phyloP scores from a whole-genome alignment of 1,140 invertebrate genomes.

The Drosophila orosa region DNA sequence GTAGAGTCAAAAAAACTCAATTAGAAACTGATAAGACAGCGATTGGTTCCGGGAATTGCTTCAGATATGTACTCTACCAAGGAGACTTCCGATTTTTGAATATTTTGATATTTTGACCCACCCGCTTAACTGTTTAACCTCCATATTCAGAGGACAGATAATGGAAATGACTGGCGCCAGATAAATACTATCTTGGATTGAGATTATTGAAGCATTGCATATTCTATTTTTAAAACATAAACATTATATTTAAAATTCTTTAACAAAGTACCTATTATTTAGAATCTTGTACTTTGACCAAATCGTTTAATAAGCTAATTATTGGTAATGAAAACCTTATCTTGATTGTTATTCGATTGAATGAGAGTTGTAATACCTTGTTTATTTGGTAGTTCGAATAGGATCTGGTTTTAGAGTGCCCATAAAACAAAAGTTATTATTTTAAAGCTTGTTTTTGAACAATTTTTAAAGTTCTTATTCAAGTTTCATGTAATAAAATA shows the following conservation, averaged over 20 bases:
- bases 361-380: neutral
- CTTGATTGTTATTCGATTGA: neutral
- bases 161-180: too few species aligned
- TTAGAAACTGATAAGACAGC: slow-evolving; percentile 42
- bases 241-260: neutral
- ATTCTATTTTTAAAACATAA: too few species aligned
- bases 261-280: neutral
- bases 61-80: slow-evolving; percentile 2
- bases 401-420: neutral
- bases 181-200: too few species aligned
- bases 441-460: neutral
- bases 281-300: neutral
- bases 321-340: slow-evolving; percentile 5
- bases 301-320: neutral
- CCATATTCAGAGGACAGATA: too few species aligned
- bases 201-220: neutral
- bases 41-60: slow-evolving; percentile 38
- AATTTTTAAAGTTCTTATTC: neutral
- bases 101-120: too few species aligned
- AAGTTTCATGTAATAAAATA: neutral
- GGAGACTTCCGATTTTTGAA: neutral
- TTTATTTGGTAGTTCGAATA: neutral
- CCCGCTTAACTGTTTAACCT: too few species aligned
- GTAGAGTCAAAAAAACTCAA: slow-evolving; percentile 18
- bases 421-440: too few species aligned